phyloP scores from a whole-genome alignment of 2,797 vertebrate species.

The Sebastes melanostomus region DNA sequence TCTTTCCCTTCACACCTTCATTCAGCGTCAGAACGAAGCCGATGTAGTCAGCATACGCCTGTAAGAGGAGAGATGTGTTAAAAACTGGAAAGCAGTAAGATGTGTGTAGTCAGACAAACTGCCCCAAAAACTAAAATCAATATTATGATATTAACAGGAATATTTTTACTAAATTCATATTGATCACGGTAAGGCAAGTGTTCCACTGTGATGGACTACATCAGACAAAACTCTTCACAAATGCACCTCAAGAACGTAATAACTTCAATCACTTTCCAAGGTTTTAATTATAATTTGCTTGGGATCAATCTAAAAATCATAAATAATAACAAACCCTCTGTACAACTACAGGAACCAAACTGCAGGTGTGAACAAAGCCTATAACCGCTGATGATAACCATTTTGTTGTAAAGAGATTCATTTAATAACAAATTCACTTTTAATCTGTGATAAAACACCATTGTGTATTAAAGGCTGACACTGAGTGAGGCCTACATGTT shows the following conservation, averaged over 20 bases:
- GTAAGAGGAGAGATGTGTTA: background rate
- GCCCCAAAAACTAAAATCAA: background rate
- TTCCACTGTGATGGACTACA: background rate
- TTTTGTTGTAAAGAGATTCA: background rate
- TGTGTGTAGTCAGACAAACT: background rate
- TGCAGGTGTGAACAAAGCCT: background rate
- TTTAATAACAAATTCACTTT: background rate
- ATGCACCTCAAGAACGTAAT: background rate
- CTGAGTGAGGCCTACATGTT: background rate
- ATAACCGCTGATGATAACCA: background rate
- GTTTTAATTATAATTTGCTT: background rate
- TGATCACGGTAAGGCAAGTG: background rate
- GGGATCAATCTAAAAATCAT: background rate
- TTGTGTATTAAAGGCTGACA: no score
- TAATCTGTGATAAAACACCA: background rate
- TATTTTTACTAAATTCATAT: background rate
- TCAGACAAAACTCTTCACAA: background rate
- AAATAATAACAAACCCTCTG: background rate
- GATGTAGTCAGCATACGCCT: conserved; percentile 97
- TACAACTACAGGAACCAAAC: background rate
- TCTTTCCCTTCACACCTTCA: conserved; percentile 93
- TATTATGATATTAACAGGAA: background rate
- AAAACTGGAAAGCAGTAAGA: background rate
- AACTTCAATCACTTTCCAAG: background rate
- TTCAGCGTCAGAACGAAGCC: conserved; percentile 95